A percentile compares a stretch with the other conserved stretches of the same genome.
These are phyloP conservation scores for Dicroscelio sp. DNA, from an alignment of 2,888 invertebrate species.

Conservation along the genomic window DNA sequence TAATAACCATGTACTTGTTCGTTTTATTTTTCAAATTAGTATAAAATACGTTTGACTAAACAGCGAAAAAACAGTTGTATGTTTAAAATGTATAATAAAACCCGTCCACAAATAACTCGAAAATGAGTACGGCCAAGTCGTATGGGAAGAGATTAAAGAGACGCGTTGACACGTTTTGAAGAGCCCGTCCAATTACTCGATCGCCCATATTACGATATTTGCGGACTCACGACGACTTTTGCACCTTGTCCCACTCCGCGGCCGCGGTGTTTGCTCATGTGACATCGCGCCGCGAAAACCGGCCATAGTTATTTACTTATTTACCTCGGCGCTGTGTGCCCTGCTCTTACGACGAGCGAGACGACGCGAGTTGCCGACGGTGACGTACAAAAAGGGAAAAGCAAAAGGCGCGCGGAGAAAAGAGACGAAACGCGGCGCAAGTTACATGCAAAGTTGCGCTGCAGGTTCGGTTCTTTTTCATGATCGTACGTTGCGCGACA, in stretches of 20 bases:
- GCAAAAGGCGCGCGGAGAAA: background rate
- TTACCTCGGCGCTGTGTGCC: constrained; percentile 87
- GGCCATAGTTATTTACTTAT: constrained; percentile 89
- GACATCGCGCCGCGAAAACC: constrained; percentile 89
- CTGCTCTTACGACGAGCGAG: constrained; percentile 68
- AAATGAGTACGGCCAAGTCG: constrained; percentile 1
- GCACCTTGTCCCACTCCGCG: constrained; percentile 85
- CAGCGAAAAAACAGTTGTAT: no score
- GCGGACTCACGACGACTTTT: constrained; percentile 89
- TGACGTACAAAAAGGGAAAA: constrained; percentile 8
- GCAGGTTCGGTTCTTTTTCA: constrained; percentile 70
- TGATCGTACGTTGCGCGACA: constrained; percentile 33
- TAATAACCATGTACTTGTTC: no score
- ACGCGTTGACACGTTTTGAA: constrained; percentile 60
- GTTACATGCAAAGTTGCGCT: constrained; percentile 75
- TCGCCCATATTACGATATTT: constrained; percentile 88
- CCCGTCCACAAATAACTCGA: constrained; percentile 6
- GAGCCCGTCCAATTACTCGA: constrained; percentile 71
- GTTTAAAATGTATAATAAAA: background rate
- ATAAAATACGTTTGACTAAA: no score
- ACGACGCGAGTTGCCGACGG: background rate
- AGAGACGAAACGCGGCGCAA: constrained; percentile 48
- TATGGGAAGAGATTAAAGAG: constrained; percentile 46
- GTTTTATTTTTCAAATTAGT: no score
- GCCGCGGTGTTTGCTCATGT: constrained; percentile 89